These are phyloP conservation scores for Cairina moschata DNA, from an alignment of 2,113 vertebrate species.

Conservation along the genomic window DNA sequence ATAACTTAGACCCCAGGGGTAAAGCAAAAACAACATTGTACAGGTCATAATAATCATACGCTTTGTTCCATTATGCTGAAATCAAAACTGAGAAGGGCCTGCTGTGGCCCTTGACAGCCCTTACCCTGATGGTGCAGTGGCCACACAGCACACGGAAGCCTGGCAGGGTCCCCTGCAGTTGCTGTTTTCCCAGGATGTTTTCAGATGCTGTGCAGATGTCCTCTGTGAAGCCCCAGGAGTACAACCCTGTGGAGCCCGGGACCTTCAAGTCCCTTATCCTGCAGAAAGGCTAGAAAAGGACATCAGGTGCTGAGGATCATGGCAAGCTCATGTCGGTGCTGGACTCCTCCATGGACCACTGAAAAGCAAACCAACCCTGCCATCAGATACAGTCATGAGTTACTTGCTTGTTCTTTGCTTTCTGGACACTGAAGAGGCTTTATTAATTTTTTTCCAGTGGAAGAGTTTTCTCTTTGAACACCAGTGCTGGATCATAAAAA, in stretches of 20 bases:
- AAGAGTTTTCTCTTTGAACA: not conserved
- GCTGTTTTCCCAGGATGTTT: not conserved
- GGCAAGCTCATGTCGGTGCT: no score
- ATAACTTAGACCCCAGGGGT: not conserved
- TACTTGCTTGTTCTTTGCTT: not conserved
- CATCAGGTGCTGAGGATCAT: no score
- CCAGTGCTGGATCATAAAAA: not conserved
- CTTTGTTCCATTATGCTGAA: not conserved
- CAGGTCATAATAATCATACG: not conserved
- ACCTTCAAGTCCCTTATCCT: not conserved
- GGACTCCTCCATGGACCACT: not conserved
- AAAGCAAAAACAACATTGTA: not conserved
- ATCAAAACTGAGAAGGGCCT: not conserved
- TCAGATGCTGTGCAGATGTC: not conserved
- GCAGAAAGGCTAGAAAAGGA: not conserved
- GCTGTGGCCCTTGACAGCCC: not conserved
- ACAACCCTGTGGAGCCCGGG: not conserved
- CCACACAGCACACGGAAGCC: not conserved
- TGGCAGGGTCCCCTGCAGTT: no score
- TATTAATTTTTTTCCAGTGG: not conserved
- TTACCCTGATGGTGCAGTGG: not conserved
- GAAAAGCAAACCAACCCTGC: not conserved
- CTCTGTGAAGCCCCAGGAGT: not conserved
- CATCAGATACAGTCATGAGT: not conserved
- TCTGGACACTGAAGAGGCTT: not conserved